phyloP scores from a whole-genome alignment of 2,888 invertebrate species.

The Scrobipalpa costella region DNA sequence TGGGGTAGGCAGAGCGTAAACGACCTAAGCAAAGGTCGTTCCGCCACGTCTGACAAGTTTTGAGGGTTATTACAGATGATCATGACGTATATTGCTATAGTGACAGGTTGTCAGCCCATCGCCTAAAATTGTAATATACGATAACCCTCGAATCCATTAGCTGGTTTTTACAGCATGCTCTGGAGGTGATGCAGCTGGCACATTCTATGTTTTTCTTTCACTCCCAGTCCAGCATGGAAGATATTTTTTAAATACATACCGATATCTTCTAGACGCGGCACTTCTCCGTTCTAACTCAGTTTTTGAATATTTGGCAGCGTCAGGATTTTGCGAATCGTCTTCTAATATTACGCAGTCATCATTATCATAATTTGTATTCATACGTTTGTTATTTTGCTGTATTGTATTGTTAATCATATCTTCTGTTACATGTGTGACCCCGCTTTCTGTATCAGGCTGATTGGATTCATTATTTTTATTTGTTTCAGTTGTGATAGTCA shows the following conservation, averaged over 20 bases:
- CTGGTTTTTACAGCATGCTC: no score
- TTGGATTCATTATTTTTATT: neutral
- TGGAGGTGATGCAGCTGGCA: no score
- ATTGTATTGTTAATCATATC: neutral
- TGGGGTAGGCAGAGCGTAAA: no score
- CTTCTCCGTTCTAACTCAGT: slow-evolving; percentile 51
- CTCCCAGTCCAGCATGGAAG: no score
- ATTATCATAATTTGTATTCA: slow-evolving; percentile 7
- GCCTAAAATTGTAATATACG: no score
- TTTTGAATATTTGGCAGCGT: slow-evolving; percentile 30
- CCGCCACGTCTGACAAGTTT: no score
- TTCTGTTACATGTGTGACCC: neutral
- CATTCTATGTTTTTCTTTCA: no score
- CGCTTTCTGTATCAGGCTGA: neutral
- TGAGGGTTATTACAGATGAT: no score
- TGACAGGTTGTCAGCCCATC: no score
- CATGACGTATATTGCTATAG: no score
- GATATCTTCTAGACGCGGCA: slow-evolving; percentile 62
- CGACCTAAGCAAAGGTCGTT: no score
- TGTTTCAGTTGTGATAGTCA: neutral
- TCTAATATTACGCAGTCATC: slow-evolving; percentile 29
- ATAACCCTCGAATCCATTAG: no score
- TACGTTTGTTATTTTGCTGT: neutral
- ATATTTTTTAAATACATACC: slow-evolving; percentile 33
- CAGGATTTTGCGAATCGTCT: neutral